phyloP scores from a whole-genome alignment of 35 echinoderm and acorn worm species.

The Hemicentrotus pulcherrimus region DNA sequence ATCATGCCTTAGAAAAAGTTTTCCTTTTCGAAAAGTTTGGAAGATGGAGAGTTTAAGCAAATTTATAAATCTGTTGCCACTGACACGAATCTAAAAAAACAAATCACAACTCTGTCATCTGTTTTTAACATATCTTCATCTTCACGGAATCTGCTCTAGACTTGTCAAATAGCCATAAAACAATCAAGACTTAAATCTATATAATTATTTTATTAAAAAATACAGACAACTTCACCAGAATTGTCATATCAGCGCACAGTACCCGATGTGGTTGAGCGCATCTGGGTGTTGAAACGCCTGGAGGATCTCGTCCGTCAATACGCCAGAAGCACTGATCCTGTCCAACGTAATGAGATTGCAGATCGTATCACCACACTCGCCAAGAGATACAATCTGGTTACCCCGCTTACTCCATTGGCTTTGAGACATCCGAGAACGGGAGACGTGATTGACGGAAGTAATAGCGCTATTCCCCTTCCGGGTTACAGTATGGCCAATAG shows the following conservation, averaged over 20 bases:
- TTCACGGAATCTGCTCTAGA: too few relatives aligned
- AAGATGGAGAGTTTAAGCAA: too few relatives aligned
- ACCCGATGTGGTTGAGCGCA: slow-evolving; percentile 71
- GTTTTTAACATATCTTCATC: too few relatives aligned
- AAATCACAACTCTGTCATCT: too few relatives aligned
- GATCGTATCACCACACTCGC: slow-evolving; percentile 73
- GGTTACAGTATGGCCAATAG: slow-evolving; percentile 67
- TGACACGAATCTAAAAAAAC: too few relatives aligned
- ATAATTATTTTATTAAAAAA: not conserved
- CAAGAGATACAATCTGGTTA: slow-evolving; percentile 67
- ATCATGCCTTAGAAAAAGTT: not conserved
- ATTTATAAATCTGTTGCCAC: too few relatives aligned
- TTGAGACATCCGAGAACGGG: slow-evolving; percentile 58
- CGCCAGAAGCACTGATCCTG: slow-evolving; percentile 67
- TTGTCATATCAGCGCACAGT: slow-evolving; percentile 57
- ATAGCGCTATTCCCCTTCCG: slow-evolving; percentile 63
- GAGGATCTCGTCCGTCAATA: slow-evolving; percentile 80
- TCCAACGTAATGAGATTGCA: slow-evolving; percentile 51
- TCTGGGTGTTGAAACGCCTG: slow-evolving; percentile 77
- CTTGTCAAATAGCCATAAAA: too few relatives aligned
- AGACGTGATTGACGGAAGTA: slow-evolving; percentile 40
- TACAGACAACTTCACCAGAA: slow-evolving; percentile 67
- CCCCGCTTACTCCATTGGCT: slow-evolving; percentile 78
- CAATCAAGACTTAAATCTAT: too few relatives aligned
- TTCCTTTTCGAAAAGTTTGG: too few relatives aligned